Evolutionary conservation across 1,140 invertebrate genomes (phyloP), one percentile per base, ranked within the genome.

Genomic region (Chironomus striatipennis): DNA sequence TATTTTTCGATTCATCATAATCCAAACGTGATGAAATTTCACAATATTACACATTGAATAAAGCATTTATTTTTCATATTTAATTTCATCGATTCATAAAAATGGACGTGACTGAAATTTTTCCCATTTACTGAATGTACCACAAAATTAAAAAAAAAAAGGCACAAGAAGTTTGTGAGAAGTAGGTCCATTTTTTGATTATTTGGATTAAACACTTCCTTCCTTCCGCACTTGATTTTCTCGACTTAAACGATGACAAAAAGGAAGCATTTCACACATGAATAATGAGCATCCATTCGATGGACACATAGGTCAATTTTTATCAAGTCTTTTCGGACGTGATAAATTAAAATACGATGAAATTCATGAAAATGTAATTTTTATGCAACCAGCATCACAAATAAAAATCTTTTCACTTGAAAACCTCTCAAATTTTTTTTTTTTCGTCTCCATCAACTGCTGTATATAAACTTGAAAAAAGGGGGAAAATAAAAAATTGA

Each of bases 31-130:
- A 57, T 57, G n/a, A 57, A 57, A 57, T 57, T 57, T 57, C n/a
- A n/a, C 9, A n/a, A 57, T 57, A 34, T 34, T 34, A 34, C 24
- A 34, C 47, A 57, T n/a, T 57, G 47, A 57, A 57, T 57, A 57
- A 57, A 57, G n/a, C 47, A 57, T n/a, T 57, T 57, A n/a, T 57
- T 57, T 57, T 57, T n/a, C 47, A 57, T n/a, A 57, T 57, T 57
- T 57, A n/a, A n/a, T 57, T 57, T 57, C 47, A 57, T 57, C 47
- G 47, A 57, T 57, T 57, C 47, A 57, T 57, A 57, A 57, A 57
- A 57, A 15, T n/a, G 12, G 12, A 57, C 47, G 47, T 57, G 47
- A 57, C 47, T 57, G n/a, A 57, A 57, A 57, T 57, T n/a, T 57
- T 15, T 57, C 24, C 24, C 24, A 34, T 34, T 5, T 34, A 34